Base-by-base conservation (phyloP, 2,888 invertebrate species). In the Drosophila eohydei region DNA sequence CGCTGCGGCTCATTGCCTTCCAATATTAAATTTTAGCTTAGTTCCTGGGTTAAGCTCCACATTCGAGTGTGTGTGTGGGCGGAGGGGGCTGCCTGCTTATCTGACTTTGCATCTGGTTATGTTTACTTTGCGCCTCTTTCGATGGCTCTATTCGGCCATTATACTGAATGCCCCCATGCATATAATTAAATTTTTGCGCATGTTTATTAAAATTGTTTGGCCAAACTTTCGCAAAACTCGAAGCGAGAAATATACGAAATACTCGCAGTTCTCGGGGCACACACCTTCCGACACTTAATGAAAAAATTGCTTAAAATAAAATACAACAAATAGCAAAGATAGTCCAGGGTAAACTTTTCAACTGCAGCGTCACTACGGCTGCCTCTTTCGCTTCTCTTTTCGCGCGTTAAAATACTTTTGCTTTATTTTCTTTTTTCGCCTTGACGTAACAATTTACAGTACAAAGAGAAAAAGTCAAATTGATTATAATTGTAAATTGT, bases 401-500 rank as follows among this genome's bases (percentile, higher is more conserved):
- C 28, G 48, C 52, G 67, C 77, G 74, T 83, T 72, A 67, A 89
- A 89, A 87, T 84, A 71, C 82, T 89, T 84, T 61, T 57, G 67
- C 67, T 51, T 86, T 71, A 59, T 51, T 80, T 77, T 30, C 11
- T 30, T 69, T 69, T 28, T 62, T 61, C n/a, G 63, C 44, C 16
- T n/a, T 62, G 70, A 57, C 62, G 57, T 55, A 76, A 61, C 60
- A 81, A 83, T 84, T 86, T 81, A 71, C 76, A 86, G 55, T 76
- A 74, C 76, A 78, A 81, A 75, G 40, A n/a, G 21, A 43, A 48
- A 57, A 70, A 55, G 16, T 64, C 65, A 81, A 84, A 84, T 84
- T 84, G 82, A 89, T 84, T 88, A 79, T 83, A 84, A 89, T 89
- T 84, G 88, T 81, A 87, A 84, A 89, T 84, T 89, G 82, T 59